A percentile compares a stretch with the other conserved stretches of the same genome.
Evolutionary conservation across 2,888 invertebrate species (phyloP).

Genomic region (Cancer borealis): DNA sequence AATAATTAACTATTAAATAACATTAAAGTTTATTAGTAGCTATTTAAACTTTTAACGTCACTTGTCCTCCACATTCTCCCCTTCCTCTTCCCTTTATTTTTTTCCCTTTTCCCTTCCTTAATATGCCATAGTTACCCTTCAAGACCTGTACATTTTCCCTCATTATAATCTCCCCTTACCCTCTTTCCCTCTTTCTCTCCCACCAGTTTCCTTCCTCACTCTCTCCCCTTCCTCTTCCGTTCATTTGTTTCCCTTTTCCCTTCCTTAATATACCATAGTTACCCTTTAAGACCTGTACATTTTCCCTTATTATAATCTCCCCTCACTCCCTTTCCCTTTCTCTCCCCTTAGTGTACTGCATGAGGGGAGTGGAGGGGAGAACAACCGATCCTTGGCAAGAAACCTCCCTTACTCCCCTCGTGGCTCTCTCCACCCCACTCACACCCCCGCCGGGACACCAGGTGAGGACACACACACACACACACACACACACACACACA

Average conservation of each 20-base stretch:
- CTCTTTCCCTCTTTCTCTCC: neutral
- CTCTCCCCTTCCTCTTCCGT: neutral
- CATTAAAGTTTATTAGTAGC: neutral
- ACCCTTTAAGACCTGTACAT: neutral
- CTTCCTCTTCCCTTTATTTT: neutral
- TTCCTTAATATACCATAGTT: neutral
- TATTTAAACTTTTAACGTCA: neutral
- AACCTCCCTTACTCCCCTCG: conserved; percentile 69
- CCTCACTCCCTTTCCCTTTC: neutral
- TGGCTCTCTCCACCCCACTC: conserved; percentile 58
- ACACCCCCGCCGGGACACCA: conserved; percentile 51
- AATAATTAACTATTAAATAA: neutral
- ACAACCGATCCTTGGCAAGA: conserved; percentile 65
- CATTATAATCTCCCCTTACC: neutral
- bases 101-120: neutral
- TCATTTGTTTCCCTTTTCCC: neutral
- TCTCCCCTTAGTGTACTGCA: conserved; percentile 45
- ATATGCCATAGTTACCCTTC: neutral
- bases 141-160: neutral
- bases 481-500: too few relatives aligned
- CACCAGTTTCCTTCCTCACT: neutral
- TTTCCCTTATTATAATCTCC: neutral
- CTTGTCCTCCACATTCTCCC: neutral
- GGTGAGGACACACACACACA: neutral
- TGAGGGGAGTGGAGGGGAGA: conserved; percentile 41